A percentile compares a stretch with the other conserved stretches of the same genome.
phyloP scores from a whole-genome alignment of 2,113 vertebrate genomes.

The Phylloscopus trochiloides region DNA sequence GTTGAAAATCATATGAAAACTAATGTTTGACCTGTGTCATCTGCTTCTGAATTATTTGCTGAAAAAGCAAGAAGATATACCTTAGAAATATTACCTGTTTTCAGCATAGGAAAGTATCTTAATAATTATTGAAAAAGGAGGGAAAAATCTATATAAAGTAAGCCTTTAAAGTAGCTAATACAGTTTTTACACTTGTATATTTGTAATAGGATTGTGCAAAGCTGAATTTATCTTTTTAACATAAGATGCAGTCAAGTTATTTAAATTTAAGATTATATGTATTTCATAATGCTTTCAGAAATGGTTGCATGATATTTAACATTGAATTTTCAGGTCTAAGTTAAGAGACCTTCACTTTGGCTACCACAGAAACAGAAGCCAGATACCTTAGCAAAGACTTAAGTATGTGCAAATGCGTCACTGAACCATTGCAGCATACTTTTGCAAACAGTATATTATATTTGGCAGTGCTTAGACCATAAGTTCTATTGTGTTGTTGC shows the following conservation, averaged over 20 bases:
- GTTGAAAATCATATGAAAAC: constrained; percentile 32
- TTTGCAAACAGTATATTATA: not conserved
- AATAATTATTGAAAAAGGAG: not conserved
- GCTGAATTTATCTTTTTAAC: not conserved
- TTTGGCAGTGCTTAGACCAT: not conserved
- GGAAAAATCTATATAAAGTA: not conserved
- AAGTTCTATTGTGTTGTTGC: not conserved
- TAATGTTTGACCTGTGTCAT: not conserved
- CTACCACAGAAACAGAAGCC: not conserved
- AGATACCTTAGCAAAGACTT: not conserved
- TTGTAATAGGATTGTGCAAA: not conserved
- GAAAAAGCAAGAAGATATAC: not conserved
- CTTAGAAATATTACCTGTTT: not conserved
- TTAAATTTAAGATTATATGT: not conserved
- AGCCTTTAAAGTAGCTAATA: not conserved
- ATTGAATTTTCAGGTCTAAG: not conserved
- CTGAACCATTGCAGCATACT: not conserved
- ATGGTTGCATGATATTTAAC: not conserved
- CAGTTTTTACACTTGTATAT: not conserved
- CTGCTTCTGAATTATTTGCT: constrained; percentile 35
- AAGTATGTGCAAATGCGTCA: not conserved
- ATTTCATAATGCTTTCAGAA: not conserved
- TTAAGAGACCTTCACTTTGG: not conserved
- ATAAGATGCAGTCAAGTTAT: not conserved
- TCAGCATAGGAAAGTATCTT: not conserved